Conservation (phyloP, 2,797 vertebrate genomes). For the Thaleichthys pacificus region DNA sequence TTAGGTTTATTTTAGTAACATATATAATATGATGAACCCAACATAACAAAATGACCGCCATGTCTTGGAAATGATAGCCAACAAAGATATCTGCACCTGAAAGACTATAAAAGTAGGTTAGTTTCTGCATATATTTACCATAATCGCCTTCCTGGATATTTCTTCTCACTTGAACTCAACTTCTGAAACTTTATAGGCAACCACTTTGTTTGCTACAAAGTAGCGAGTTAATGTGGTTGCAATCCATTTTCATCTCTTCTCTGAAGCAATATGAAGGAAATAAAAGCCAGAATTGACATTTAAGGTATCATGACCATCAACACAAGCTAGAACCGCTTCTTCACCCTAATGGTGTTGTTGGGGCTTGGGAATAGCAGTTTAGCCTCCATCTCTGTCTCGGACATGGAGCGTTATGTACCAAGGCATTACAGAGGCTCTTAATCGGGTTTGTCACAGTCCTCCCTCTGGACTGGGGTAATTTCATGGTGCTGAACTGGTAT, state of each 20-base stretch:
- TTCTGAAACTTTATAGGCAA: slow-evolving; percentile 51
- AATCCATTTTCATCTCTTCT: slow-evolving; percentile 43
- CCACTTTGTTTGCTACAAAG: slow-evolving; percentile 37
- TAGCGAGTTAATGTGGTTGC: slow-evolving; percentile 6
- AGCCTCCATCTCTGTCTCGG: slow-evolving; percentile 47
- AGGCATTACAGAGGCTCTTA: slow-evolving; percentile 69
- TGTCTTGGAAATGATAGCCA: slow-evolving; percentile 40
- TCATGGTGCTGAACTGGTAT: slow-evolving; percentile 78
- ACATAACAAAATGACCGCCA: slow-evolving; percentile 38
- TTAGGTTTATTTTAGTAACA: slow-evolving; percentile 42
- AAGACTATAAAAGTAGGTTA: slow-evolving; percentile 70
- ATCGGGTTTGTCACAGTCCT: slow-evolving; percentile 74
- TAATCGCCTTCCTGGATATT: slow-evolving; percentile 50
- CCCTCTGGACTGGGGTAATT: slow-evolving; percentile 75
- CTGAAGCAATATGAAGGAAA: slow-evolving; percentile 46
- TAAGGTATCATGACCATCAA: slow-evolving; percentile 50
- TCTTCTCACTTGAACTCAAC: slow-evolving; percentile 52
- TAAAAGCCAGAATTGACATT: slow-evolving; percentile 63
- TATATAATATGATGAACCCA: slow-evolving; percentile 49
- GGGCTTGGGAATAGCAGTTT: slow-evolving; percentile 50
- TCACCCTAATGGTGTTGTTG: slow-evolving; percentile 15
- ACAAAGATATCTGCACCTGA: slow-evolving; percentile 58
- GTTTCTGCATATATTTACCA: slow-evolving; percentile 71
- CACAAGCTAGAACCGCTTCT: slow-evolving; percentile 21
- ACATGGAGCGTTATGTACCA: slow-evolving; percentile 66